Conservation (phyloP, 2,888 invertebrate species). For the Alloscopus bannaensis region DNA sequence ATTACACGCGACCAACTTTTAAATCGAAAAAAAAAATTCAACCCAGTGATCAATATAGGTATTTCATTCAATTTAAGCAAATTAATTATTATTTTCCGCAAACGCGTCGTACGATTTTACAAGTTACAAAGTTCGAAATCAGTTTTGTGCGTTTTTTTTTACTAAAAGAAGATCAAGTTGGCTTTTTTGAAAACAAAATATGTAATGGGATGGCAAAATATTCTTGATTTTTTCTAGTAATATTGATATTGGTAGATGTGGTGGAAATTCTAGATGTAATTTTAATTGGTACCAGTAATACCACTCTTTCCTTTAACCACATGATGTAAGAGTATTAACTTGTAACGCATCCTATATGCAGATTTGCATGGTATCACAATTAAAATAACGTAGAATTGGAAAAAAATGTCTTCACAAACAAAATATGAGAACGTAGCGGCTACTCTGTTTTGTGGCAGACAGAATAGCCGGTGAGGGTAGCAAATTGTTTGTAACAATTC, state of each 20-base stretch:
- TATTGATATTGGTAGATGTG: slow-evolving; percentile 54
- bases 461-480: background rate
- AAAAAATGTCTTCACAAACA: slow-evolving; percentile 53
- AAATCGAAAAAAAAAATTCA: slow-evolving; percentile 26
- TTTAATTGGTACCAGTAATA: slow-evolving; percentile 24
- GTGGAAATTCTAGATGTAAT: slow-evolving; percentile 23
- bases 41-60: slow-evolving; percentile 46
- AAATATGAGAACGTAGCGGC: background rate
- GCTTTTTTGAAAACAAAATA: slow-evolving; percentile 32
- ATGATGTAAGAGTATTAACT: slow-evolving; percentile 51
- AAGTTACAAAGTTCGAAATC: too few species aligned
- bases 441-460: too few species aligned
- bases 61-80: slow-evolving; percentile 29
- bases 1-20: background rate
- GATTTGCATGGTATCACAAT: slow-evolving; percentile 20
- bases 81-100: too few species aligned
- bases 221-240: slow-evolving; percentile 56
- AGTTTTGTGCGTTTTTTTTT: too few species aligned
- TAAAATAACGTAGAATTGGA: slow-evolving; percentile 26
- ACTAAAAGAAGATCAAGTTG: too few species aligned
- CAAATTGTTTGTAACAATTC: background rate
- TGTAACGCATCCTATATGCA: slow-evolving; percentile 40
- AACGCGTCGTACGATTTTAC: too few species aligned
- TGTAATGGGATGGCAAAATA: slow-evolving; percentile 70
- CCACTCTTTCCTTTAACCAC: slow-evolving; percentile 33